Conservation (phyloP, 2,797 vertebrate genomes). For the Poeciliopsis gracilis region DNA sequence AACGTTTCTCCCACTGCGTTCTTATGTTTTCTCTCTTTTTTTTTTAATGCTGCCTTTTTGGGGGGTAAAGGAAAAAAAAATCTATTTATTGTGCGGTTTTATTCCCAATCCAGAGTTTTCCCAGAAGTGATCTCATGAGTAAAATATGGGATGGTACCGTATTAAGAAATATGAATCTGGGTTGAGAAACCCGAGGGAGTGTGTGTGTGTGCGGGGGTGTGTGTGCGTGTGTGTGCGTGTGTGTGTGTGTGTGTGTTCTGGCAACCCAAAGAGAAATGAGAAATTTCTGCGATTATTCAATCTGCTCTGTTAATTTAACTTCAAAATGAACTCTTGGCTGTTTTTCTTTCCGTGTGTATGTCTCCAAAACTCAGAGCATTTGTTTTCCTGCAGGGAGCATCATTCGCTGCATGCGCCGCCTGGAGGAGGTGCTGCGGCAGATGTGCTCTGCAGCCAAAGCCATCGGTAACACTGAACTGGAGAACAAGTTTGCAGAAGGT, state of each 20-base stretch:
- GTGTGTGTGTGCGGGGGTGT: too few species aligned
- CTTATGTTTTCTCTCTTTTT: not conserved
- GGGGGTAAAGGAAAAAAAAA: not conserved
- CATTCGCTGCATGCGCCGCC: constrained; percentile 92
- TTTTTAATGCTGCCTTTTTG: not conserved
- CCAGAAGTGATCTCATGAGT: constrained; percentile 33
- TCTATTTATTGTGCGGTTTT: constrained; percentile 10
- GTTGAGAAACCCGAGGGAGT: constrained; percentile 30
- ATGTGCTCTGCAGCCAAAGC: constrained; percentile 99
- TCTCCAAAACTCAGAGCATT: not conserved
- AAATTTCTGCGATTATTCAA: not conserved
- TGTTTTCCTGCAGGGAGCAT: constrained; percentile 77
- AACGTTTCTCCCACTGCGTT: not conserved
- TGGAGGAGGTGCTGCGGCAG: constrained; percentile 95
- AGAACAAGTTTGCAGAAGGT: constrained; percentile 96
- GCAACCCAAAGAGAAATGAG: not conserved
- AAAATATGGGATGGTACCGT: not conserved
- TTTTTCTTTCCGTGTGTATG: not conserved
- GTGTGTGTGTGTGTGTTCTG: not conserved
- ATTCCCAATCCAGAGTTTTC: not conserved
- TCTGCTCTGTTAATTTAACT: not conserved
- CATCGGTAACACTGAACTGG: constrained; percentile 97
- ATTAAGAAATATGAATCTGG: constrained; percentile 8
- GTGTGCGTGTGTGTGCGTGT: not conserved
- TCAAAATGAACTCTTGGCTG: not conserved